These are phyloP conservation scores for Colossoma macropomum DNA, from an alignment of 2,113 vertebrate species.

Conservation along the genomic window DNA sequence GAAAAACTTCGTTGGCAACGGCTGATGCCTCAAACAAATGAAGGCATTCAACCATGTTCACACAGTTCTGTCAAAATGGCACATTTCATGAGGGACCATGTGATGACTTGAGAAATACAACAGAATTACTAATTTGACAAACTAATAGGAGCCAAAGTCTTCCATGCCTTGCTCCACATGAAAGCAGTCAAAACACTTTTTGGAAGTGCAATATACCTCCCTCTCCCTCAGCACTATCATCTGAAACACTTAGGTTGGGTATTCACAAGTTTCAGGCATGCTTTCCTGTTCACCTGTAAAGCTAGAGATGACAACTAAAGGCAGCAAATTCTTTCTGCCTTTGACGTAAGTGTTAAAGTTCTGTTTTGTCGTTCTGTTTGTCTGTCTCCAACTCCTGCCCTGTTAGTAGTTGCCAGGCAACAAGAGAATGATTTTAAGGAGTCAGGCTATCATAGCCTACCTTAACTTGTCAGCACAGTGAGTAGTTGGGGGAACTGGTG, in stretches of 20 bases:
- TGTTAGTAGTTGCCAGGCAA: constrained; percentile 68
- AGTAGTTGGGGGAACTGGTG: not conserved
- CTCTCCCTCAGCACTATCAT: not conserved
- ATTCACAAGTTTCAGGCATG: not conserved
- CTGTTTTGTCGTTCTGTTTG: constrained; percentile 36
- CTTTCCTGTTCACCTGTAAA: not conserved
- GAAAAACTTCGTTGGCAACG: no score
- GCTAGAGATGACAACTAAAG: not conserved
- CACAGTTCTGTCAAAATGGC: no score
- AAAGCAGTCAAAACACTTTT: no score
- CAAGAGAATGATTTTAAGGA: constrained; percentile 35
- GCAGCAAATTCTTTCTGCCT: constrained; percentile 30
- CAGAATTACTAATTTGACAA: no score
- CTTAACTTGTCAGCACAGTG: constrained; percentile 6
- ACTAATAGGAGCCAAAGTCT: not conserved
- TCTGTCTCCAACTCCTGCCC: constrained; percentile 30
- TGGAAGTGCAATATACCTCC: no score
- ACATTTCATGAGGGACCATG: no score
- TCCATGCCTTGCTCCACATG: not conserved
- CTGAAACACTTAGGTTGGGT: not conserved
- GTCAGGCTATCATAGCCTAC: not conserved
- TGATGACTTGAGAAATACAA: no score
- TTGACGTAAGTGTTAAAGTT: constrained; percentile 37
- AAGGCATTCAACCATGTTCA: no score
- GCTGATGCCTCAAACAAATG: no score